Conservation (phyloP, 37 sponge, comb jelly and placozoan genomes). For the Bolinopsis microptera region DNA sequence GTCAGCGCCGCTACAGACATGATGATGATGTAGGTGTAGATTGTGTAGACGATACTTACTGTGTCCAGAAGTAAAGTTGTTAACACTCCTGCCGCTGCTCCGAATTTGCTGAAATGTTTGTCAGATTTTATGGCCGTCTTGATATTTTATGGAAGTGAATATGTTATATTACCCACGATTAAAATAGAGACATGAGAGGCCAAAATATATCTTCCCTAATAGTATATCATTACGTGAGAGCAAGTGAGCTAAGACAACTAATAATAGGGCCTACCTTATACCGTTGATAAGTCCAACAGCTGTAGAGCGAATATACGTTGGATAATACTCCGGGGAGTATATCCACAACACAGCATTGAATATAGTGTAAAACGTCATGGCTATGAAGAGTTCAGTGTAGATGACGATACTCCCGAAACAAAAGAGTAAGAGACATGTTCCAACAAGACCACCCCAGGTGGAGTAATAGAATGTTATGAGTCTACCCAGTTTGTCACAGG, state of each 20-base stretch:
- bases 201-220: no score
- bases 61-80: background rate
- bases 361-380: background rate
- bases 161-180: no score
- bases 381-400: background rate
- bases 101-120: slow-evolving; percentile 24
- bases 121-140: no score
- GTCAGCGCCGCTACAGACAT: background rate
- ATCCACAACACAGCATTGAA: slow-evolving; percentile 15
- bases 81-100: slow-evolving; percentile 8
- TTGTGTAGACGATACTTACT: background rate
- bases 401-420: background rate
- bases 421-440: background rate
- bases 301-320: background rate
- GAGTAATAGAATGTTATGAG: background rate
- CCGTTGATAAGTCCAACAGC: background rate
- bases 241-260: no score
- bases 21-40: background rate
- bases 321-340: slow-evolving; percentile 27
- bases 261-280: slow-evolving; percentile 6
- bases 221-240: no score
- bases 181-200: no score
- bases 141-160: no score
- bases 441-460: background rate
- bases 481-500: background rate